Evolutionary conservation across 1,140 invertebrate genomes (phyloP).

Genomic region (Phymastichus coffea): DNA sequence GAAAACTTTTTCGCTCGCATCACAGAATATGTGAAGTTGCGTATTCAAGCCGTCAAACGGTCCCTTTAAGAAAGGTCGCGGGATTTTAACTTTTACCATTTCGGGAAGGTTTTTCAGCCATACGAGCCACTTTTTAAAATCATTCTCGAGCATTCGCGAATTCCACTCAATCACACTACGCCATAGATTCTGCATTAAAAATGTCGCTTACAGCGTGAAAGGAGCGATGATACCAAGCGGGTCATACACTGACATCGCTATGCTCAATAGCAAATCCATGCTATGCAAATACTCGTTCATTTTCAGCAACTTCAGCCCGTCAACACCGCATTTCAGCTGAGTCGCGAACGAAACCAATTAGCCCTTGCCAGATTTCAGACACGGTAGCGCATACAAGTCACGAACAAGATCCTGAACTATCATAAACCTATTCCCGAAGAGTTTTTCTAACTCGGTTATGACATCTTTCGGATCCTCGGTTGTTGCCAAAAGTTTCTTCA

Average conservation of each 20-base stretch:
- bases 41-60: background rate
- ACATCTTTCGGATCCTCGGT: too few species aligned
- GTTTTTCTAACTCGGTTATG: too few species aligned
- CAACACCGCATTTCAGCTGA: too few species aligned
- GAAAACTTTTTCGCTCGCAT: background rate
- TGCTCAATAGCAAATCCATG: too few species aligned
- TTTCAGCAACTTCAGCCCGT: too few species aligned
- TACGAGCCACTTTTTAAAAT: background rate
- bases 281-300: too few species aligned
- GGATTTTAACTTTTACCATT: background rate
- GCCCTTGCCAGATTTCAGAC: too few species aligned
- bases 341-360: too few species aligned
- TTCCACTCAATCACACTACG: background rate
- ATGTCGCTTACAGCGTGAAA: background rate
- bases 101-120: background rate
- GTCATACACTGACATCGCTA: background rate
- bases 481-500: too few species aligned
- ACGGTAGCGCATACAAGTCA: too few species aligned
- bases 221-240: background rate
- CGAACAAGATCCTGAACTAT: too few species aligned
- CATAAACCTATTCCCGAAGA: too few species aligned
- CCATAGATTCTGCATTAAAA: constrained; percentile 1
- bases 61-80: background rate
- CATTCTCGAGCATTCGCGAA: background rate
- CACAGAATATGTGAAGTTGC: background rate